Percentiles rank a stretch among this genome's conserved stretches.
These are phyloP conservation scores for Micropoecilia bifurca DNA, from an alignment of 2,797 vertebrate genomes.

Conservation along the genomic window DNA sequence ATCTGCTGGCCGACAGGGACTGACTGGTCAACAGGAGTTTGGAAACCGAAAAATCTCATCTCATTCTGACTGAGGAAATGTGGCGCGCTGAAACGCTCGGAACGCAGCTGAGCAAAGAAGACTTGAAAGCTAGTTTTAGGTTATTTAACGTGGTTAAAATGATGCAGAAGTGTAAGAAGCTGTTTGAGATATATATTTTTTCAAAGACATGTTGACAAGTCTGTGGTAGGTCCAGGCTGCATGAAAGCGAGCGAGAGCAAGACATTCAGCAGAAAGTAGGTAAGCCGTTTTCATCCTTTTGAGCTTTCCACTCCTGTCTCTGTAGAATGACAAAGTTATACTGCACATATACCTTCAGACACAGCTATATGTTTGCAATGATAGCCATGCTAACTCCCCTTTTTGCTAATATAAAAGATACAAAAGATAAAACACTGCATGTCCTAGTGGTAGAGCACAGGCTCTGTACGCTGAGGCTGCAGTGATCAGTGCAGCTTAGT, in stretches of 20 bases:
- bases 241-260: background rate
- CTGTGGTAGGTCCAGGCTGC: background rate
- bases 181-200: background rate
- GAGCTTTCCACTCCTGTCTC: background rate
- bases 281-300: background rate
- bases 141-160: background rate
- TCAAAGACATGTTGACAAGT: background rate
- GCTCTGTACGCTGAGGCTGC: background rate
- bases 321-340: background rate
- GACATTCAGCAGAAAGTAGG: background rate
- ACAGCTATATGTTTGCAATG: background rate
- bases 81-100: background rate
- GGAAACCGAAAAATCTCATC: background rate
- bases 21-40: background rate
- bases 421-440: background rate
- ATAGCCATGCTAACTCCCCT: background rate
- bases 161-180: slow-evolving; percentile 8
- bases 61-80: background rate
- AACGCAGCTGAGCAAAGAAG: background rate
- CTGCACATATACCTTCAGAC: background rate
- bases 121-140: background rate
- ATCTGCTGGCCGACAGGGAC: background rate
- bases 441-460: too few species aligned
- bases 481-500: background rate
- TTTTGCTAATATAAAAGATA: background rate